A percentile compares a stretch with the other conserved stretches of the same genome.
These are phyloP conservation scores for Zoanthus sansibaricus DNA, from an alignment of 92 coral and sea anemone species.

Conservation along the genomic window DNA sequence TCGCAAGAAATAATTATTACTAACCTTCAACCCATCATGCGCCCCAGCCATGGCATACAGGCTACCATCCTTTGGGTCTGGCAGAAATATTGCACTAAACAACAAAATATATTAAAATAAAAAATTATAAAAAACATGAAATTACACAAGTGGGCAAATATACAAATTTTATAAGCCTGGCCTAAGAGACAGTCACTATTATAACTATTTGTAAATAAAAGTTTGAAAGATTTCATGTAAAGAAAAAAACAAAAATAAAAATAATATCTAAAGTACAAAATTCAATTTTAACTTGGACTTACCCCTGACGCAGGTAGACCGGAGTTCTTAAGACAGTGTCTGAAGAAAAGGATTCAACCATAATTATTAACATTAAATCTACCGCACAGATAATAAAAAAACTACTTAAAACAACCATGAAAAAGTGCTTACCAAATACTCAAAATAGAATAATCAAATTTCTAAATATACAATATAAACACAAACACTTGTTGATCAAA, in stretches of 20 bases:
- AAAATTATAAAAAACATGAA: background rate
- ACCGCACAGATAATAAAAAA: background rate
- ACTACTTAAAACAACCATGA: background rate
- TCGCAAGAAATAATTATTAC: background rate
- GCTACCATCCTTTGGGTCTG: conserved; percentile 99
- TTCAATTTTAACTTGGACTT: conserved; percentile 10
- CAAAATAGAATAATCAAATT: background rate
- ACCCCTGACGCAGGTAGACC: conserved; percentile 93
- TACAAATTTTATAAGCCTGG: too few relatives aligned
- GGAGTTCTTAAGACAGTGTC: conserved; percentile 93
- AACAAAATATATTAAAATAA: background rate
- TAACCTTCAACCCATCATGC: conserved; percentile 95
- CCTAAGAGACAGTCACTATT: too few relatives aligned
- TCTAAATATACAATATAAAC: background rate
- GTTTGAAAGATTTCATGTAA: too few relatives aligned
- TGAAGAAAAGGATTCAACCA: conserved; percentile 28
- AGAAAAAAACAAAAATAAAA: too few relatives aligned
- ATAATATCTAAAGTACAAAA: background rate
- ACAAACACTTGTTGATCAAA: too few relatives aligned
- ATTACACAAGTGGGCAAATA: background rate
- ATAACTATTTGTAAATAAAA: too few relatives aligned
- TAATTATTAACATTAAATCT: background rate
- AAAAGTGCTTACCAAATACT: background rate
- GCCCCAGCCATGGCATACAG: conserved; percentile 91
- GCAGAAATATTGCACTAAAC: conserved; percentile 89